phyloP scores from a whole-genome alignment of 2,888 invertebrate genomes.

The Auanema sp. region DNA sequence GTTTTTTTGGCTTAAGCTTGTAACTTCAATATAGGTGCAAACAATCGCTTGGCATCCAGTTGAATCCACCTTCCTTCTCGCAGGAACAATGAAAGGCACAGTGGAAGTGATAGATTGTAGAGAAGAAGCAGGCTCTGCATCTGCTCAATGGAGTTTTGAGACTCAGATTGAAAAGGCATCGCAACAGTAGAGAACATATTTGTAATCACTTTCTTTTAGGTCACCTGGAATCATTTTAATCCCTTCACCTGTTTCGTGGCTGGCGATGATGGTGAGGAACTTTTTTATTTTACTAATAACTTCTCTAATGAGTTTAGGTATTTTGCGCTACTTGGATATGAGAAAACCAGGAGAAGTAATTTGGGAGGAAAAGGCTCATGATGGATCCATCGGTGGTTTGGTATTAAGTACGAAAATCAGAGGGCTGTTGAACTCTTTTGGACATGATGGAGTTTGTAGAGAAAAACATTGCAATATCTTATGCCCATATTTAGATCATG shows the following conservation, averaged over 20 bases:
- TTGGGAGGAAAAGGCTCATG: slow-evolving; percentile 46
- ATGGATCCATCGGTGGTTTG: slow-evolving; percentile 45
- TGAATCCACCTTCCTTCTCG: slow-evolving; percentile 80
- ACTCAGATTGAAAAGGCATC: slow-evolving; percentile 82
- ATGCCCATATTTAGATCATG: slow-evolving; percentile 40
- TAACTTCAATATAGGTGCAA: slow-evolving; percentile 70
- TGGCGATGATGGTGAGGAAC: slow-evolving; percentile 46
- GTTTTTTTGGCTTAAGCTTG: not conserved
- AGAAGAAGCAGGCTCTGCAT: slow-evolving; percentile 27
- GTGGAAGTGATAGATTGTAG: slow-evolving; percentile 47
- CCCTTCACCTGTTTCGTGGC: slow-evolving; percentile 78
- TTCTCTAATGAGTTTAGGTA: slow-evolving; percentile 21
- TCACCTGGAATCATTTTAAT: slow-evolving; percentile 79
- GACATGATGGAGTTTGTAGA: slow-evolving; percentile 46
- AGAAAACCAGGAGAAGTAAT: slow-evolving; percentile 45
- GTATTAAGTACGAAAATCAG: slow-evolving; percentile 40
- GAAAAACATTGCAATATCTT: not conserved
- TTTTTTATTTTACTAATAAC: not conserved
- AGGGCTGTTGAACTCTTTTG: slow-evolving; percentile 50
- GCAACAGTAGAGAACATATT: not conserved
- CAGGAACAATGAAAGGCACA: slow-evolving; percentile 80
- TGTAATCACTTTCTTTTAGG: slow-evolving; percentile 10
- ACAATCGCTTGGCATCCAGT: slow-evolving; percentile 80
- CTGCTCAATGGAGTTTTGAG: slow-evolving; percentile 72
- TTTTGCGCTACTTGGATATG: slow-evolving; percentile 52